A percentile compares a stretch with the other conserved stretches of the same genome.
Evolutionary conservation across 1,140 invertebrate genomes (phyloP).

Genomic region (Polypedilum pembai): DNA sequence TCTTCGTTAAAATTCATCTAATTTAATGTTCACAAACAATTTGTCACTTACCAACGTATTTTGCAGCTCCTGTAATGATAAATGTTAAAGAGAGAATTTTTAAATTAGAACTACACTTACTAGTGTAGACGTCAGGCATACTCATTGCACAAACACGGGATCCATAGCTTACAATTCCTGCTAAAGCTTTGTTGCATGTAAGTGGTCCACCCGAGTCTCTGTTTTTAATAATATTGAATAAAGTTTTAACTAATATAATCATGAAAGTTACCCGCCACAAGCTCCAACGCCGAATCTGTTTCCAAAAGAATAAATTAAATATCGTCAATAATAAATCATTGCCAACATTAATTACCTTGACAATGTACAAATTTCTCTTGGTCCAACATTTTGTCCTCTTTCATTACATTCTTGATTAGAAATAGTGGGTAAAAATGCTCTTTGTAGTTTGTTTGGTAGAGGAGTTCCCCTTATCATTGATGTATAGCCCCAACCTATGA

Average conservation of each 20-base stretch:
- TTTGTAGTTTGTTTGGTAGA: neutral
- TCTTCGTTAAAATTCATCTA: too few relatives aligned
- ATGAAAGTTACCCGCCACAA: slow-evolving; percentile 8
- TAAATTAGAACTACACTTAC: slow-evolving; percentile 30
- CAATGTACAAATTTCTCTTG: slow-evolving; percentile 27
- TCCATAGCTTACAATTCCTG: slow-evolving; percentile 66
- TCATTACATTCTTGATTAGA: slow-evolving; percentile 24
- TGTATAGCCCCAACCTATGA: slow-evolving; percentile 41
- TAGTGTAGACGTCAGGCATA: slow-evolving; percentile 40
- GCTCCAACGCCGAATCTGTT: slow-evolving; percentile 13
- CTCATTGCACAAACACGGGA: slow-evolving; percentile 48
- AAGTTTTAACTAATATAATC: neutral
- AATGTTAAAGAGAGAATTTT: neutral
- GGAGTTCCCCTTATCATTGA: slow-evolving; percentile 30
- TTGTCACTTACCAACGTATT: neutral
- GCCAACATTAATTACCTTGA: neutral
- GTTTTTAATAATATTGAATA: neutral
- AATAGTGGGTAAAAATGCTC: slow-evolving; percentile 9
- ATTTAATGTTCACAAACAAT: too few relatives aligned
- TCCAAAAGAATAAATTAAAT: neutral
- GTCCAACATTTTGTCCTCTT: slow-evolving; percentile 9
- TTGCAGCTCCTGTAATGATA: neutral
- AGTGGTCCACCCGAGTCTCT: slow-evolving; percentile 67
- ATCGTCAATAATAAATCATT: neutral
- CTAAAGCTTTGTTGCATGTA: slow-evolving; percentile 41